Percentiles rank a stretch among this genome's conserved stretches.
Evolutionary conservation across 2,888 invertebrate species (phyloP).

Genomic region (Yponomeuta sedellus): DNA sequence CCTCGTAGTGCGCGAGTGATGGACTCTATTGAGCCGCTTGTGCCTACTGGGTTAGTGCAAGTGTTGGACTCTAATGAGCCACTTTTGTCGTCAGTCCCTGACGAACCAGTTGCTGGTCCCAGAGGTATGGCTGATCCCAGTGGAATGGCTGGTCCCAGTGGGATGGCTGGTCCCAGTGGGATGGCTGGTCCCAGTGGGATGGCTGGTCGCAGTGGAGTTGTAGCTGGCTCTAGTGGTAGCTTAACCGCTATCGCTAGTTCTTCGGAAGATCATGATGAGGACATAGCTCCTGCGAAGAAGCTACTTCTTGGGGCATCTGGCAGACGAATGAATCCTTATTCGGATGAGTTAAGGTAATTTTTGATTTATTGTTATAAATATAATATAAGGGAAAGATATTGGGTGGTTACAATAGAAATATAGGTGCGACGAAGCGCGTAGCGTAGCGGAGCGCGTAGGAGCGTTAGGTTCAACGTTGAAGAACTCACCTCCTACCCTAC

Average conservation of each 20-base stretch:
- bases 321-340: background rate
- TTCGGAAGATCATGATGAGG: background rate
- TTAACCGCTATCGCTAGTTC: background rate
- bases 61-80: too few species aligned
- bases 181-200: slow-evolving; percentile 11
- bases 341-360: background rate
- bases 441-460: too few species aligned
- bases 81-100: too few species aligned
- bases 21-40: slow-evolving; percentile 14
- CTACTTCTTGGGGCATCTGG: slow-evolving; percentile 1
- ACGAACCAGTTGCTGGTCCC: too few species aligned
- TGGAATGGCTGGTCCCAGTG: slow-evolving; percentile 11
- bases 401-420: background rate
- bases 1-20: slow-evolving; percentile 15
- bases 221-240: background rate
- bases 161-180: slow-evolving; percentile 10
- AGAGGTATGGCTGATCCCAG: background rate
- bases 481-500: too few species aligned
- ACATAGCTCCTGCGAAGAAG: background rate
- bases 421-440: background rate
- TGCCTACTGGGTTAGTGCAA: background rate
- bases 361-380: background rate
- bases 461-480: too few species aligned
- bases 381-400: background rate
- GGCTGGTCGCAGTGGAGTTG: background rate